Conservation (phyloP, 2,113 vertebrate species). For the Petroica traversi region DNA sequence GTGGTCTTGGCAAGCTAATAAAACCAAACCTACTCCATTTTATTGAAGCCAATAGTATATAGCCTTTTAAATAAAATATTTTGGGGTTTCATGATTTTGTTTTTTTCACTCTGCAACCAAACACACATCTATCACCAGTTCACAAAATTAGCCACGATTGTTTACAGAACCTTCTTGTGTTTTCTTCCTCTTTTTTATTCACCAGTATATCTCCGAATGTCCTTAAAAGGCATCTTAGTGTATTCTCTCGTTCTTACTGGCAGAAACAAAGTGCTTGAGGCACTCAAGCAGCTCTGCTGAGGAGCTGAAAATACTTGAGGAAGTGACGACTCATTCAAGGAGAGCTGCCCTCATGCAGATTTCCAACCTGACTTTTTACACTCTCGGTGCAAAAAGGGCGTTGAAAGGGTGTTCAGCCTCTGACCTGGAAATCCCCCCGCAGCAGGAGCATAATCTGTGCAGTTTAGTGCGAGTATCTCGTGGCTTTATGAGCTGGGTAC, state of each 20-base stretch:
- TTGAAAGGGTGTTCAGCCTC: not conserved
- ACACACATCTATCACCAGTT: not conserved
- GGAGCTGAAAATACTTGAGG: not conserved
- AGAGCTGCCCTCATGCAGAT: not conserved
- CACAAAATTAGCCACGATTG: not conserved
- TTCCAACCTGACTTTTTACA: not conserved
- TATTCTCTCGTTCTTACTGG: conserved; percentile 21
- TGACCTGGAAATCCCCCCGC: not conserved
- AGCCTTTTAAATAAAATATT: not conserved
- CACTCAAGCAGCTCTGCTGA: not conserved
- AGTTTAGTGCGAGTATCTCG: not conserved
- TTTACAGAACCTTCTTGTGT: not conserved
- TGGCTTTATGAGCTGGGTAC: not conserved
- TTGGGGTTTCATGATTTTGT: not conserved
- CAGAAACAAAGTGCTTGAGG: not conserved
- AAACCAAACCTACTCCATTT: not conserved
- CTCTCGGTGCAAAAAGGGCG: not conserved
- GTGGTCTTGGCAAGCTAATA: not conserved
- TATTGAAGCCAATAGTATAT: not conserved
- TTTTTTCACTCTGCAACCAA: not conserved
- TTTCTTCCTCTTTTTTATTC: not conserved
- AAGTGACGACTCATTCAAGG: not conserved
- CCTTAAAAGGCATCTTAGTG: conserved; percentile 40
- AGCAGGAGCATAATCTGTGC: not conserved
- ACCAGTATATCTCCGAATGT: not conserved